Conservation (phyloP, 2,113 vertebrate species). For the Micronycteris hirsuta region DNA sequence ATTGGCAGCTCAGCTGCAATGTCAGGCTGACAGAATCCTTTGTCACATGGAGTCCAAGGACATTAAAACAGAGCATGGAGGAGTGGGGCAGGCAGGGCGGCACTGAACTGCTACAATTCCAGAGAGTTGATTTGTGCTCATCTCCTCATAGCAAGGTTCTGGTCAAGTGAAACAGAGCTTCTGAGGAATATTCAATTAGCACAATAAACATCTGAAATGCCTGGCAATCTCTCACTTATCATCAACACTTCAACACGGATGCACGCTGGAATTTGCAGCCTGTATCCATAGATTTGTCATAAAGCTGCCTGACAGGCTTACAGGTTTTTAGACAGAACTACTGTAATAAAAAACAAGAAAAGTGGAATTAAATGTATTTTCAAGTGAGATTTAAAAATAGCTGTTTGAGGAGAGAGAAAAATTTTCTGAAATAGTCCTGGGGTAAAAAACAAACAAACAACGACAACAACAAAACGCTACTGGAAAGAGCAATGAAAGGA, state of each 20-base stretch:
- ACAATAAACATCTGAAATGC: background rate
- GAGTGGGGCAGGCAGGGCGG: background rate
- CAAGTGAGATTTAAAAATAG: slow-evolving; percentile 2
- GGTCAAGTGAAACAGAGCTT: slow-evolving; percentile 10
- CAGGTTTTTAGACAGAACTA: background rate
- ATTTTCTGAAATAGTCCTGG: background rate
- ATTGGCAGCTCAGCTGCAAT: slow-evolving; percentile 58
- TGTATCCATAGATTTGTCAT: background rate
- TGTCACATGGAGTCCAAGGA: slow-evolving; percentile 50
- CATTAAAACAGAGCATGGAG: background rate
- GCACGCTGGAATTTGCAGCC: background rate
- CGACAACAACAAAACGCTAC: too few species aligned
- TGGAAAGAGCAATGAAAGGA: background rate
- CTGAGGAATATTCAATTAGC: slow-evolving; percentile 4
- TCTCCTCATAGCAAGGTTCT: slow-evolving; percentile 39
- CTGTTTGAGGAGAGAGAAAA: background rate
- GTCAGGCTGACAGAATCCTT: slow-evolving; percentile 53
- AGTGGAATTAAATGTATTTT: background rate
- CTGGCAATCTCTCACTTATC: background rate
- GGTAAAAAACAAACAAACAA: background rate
- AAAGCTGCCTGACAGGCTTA: background rate
- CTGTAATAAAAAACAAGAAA: background rate
- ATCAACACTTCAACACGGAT: background rate
- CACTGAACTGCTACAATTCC: slow-evolving; percentile 18
- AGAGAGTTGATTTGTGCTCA: slow-evolving; percentile 50